phyloP scores from a whole-genome alignment of 2,113 vertebrate genomes.

The Poeciliopsis prolifica region DNA sequence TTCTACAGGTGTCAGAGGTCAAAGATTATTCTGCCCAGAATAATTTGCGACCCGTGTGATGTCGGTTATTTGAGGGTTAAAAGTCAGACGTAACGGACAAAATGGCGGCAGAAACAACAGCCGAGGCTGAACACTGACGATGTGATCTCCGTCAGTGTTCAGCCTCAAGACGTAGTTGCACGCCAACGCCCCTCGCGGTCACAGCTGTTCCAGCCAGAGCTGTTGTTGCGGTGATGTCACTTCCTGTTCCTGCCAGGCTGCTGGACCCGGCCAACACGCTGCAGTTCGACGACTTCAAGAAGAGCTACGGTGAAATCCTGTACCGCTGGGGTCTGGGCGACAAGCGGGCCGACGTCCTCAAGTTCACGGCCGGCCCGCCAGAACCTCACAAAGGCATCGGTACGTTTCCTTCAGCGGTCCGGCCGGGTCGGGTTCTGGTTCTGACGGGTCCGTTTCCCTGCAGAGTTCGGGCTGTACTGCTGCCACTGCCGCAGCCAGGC shows the following conservation, averaged over 20 bases:
- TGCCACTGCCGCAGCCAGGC: conserved; percentile 95
- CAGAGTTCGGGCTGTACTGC: conserved; percentile 97
- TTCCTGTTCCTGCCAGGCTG: conserved; percentile 76
- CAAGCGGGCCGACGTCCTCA: conserved; percentile 93
- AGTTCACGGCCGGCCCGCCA: conserved; percentile 94
- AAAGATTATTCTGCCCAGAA: too few species aligned
- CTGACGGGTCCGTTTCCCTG: background rate
- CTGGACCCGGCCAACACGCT: conserved; percentile 91
- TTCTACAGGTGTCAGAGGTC: too few species aligned
- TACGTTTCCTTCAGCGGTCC: conserved; percentile 58
- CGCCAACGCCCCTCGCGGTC: too few species aligned
- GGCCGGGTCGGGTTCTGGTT: too few species aligned
- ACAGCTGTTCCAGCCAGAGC: too few species aligned
- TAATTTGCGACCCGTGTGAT: too few species aligned
- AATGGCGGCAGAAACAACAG: too few species aligned
- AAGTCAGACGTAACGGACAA: too few species aligned
- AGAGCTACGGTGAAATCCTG: conserved; percentile 95
- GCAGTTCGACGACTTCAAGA: conserved; percentile 98
- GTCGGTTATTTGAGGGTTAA: too few species aligned
- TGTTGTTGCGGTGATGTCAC: conserved; percentile 1
- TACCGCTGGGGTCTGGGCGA: conserved; percentile 95
- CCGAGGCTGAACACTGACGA: too few species aligned
- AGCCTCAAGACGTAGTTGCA: too few species aligned
- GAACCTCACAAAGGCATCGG: conserved; percentile 97
- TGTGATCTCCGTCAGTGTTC: too few species aligned